Conservation (phyloP, 2,797 vertebrate genomes). For the Lemur catta region DNA sequence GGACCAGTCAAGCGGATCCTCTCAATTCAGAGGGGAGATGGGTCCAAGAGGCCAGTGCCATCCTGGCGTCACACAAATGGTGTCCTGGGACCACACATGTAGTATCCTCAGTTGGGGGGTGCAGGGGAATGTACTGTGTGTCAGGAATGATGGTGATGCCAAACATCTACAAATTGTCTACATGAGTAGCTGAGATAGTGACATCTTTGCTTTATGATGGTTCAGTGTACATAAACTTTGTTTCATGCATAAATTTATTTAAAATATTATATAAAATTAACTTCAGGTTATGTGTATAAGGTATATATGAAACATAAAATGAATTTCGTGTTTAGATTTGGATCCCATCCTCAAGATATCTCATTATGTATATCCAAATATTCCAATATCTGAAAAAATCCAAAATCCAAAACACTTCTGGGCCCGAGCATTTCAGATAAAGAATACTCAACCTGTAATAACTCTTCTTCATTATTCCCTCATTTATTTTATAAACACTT, state of each 20-base stretch:
- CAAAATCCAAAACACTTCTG: neutral
- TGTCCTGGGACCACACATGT: too few species aligned
- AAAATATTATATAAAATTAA: neutral
- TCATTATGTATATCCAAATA: neutral
- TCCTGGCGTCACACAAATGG: too few species aligned
- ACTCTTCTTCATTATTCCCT: too few species aligned
- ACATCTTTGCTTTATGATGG: neutral
- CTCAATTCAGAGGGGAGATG: too few species aligned
- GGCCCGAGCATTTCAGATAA: too few species aligned
- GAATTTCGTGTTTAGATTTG: neutral
- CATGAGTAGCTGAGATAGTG: neutral
- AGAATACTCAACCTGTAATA: too few species aligned
- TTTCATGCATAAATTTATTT: neutral
- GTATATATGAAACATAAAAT: neutral
- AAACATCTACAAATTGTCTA: neutral
- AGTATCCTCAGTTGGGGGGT: too few species aligned
- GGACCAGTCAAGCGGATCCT: too few species aligned
- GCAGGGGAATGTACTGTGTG: neutral
- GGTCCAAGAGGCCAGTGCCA: too few species aligned
- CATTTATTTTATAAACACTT: neutral
- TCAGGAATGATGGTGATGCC: neutral
- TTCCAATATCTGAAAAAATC: neutral
- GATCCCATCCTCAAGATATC: neutral
- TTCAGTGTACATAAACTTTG: neutral
- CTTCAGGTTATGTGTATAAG: neutral